These are phyloP conservation scores for Megamerina dolium DNA, from an alignment of 2,888 invertebrate genomes.

Conservation along the genomic window DNA sequence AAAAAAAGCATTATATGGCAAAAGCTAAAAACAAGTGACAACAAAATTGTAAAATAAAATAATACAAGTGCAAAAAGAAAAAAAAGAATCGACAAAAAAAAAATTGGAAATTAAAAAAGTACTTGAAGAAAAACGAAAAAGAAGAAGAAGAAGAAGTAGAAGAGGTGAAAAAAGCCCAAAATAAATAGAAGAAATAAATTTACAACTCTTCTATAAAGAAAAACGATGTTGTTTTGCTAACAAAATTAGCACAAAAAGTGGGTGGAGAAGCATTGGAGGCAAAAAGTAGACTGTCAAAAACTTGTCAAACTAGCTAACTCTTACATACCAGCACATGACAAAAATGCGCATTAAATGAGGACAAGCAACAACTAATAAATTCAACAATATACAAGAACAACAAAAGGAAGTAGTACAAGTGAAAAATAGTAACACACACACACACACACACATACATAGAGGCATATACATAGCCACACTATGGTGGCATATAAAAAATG, in stretches of 20 bases:
- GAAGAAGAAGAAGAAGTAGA: no score
- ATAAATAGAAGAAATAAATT: no score
- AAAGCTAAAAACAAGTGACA: conserved; percentile 18
- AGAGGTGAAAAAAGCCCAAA: no score
- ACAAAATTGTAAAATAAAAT: conserved; percentile 17
- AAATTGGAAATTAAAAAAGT: not conserved
- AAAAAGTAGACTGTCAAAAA: conserved; percentile 24
- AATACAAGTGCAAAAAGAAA: conserved; percentile 11
- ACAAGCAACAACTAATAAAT: conserved; percentile 19
- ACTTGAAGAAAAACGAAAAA: not conserved
- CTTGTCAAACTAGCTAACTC: conserved; percentile 22
- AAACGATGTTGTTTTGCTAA: no score
- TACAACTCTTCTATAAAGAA: no score
- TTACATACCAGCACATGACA: no score
- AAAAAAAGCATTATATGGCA: conserved; percentile 6
- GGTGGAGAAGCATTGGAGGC: conserved; percentile 11
- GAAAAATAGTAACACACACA: not conserved
- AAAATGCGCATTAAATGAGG: no score
- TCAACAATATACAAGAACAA: conserved; percentile 12
- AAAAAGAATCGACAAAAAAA: conserved; percentile 8
- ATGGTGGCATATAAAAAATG: no score
- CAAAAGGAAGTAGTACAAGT: not conserved
- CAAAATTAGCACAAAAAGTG: conserved; percentile 3
- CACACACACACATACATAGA: not conserved
- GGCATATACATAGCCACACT: no score